Conservation (phyloP, 2,797 vertebrate species). For the Pelochelys cantorii region DNA sequence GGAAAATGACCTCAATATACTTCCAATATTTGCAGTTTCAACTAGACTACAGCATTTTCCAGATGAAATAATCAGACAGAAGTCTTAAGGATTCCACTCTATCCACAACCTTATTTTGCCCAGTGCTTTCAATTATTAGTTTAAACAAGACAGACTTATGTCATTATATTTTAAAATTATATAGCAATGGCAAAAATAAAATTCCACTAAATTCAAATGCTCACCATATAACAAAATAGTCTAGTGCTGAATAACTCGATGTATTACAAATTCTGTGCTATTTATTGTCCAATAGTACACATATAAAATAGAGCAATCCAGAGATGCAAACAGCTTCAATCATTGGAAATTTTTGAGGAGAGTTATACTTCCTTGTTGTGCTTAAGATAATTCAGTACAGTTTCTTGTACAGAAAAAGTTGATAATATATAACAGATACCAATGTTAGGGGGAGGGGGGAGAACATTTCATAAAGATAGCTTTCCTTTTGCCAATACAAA, state of each 20-base stretch:
- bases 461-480: background rate
- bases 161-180: background rate
- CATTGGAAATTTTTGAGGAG: background rate
- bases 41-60: background rate
- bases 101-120: background rate
- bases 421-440: background rate
- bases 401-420: background rate
- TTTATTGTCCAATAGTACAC: background rate
- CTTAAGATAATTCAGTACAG: background rate
- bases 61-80: background rate
- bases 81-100: background rate
- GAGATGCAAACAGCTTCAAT: background rate
- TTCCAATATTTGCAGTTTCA: background rate
- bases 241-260: background rate
- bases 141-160: background rate
- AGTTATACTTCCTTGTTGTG: background rate
- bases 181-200: slow-evolving; percentile 4
- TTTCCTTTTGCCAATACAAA: background rate
- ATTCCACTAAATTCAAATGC: background rate
- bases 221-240: background rate
- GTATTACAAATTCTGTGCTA: background rate
- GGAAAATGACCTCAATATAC: background rate
- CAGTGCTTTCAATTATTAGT: background rate
- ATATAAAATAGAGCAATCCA: background rate
- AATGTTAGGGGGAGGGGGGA: background rate